Base-by-base conservation (phyloP, 2,113 vertebrate genomes). In the Sinosuthora webbiana region DNA sequence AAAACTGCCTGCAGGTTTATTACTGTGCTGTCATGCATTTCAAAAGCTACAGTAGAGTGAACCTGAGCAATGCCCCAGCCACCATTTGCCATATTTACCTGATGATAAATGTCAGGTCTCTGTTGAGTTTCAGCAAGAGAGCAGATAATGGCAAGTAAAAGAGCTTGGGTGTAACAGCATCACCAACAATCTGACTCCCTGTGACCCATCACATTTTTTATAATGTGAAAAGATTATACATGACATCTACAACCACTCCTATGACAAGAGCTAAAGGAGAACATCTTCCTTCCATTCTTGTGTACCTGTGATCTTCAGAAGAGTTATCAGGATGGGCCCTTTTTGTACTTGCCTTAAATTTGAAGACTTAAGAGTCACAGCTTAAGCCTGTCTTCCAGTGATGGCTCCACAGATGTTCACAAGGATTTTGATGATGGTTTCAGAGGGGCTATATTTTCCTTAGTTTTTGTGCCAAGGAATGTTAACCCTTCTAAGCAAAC, bases 1-100 rank as follows among this genome's bases (percentile, higher is more conserved):
- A 94, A 80, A 93, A 84, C 64, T 71, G 52, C 60, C 83, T 88
- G 31, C 44, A 68, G 78, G 55, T 94, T 95, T 88, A 96, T 90
- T 85, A 47, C 75, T 78, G 63, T 71, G 63, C 83, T 92, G 80
- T 77, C 93, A 93, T 71, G 60, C 79, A 81, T 96, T 92, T 92
- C 86, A 78, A 93, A 94, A 89, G 74, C 45, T 91, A 71, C 82
- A 86, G 64, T 25, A 69, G 68, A 93, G 42, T n/a, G 33, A 94
- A 79, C 44, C 41, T 41, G 64, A 91, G 63, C 74, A 87, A 68
- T 86, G 76, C 50, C 60, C 50, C 71, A 94, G 88, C 39, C 55
- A 80, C 56, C 56, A 31, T 71, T 92, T 89, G 83, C 84, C 73
- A 83, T 89, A 93, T 91, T 94, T 96, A 85, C 80, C 63, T 56